phyloP scores from a whole-genome alignment of 2,113 vertebrate genomes.

The Hymenochirus boettgeri region DNA sequence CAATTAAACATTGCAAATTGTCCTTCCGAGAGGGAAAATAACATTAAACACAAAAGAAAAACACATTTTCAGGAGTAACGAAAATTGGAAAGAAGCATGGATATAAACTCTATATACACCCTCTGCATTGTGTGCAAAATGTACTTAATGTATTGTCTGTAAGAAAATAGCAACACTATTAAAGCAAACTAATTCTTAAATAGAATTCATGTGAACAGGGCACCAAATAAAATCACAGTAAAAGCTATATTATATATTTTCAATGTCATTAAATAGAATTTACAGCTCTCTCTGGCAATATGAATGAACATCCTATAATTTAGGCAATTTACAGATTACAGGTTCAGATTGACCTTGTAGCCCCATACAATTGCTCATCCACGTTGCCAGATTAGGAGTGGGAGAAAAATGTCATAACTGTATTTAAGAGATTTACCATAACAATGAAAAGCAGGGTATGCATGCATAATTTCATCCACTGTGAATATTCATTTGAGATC shows the following conservation, averaged over 20 bases:
- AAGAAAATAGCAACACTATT: background rate
- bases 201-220: background rate
- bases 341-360: slow-evolving; percentile 82
- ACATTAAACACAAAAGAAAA: slow-evolving; percentile 4
- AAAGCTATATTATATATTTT: slow-evolving; percentile 75
- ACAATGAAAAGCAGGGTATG: slow-evolving; percentile 72
- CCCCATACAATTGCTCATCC: slow-evolving; percentile 78
- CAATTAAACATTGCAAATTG: slow-evolving; percentile 18
- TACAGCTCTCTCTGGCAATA: slow-evolving; percentile 77
- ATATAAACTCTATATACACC: background rate
- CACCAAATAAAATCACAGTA: slow-evolving; percentile 48
- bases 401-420: slow-evolving; percentile 79
- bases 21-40: slow-evolving; percentile 1
- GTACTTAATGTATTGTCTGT: background rate
- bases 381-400: slow-evolving; percentile 69
- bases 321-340: slow-evolving; percentile 86
- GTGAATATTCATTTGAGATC: slow-evolving; percentile 57
- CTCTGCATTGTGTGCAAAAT: background rate
- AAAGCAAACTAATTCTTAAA: background rate
- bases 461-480: slow-evolving; percentile 70
- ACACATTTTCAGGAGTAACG: slow-evolving; percentile 2
- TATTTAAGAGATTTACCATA: slow-evolving; percentile 79
- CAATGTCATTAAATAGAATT: slow-evolving; percentile 70
- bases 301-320: slow-evolving; percentile 86
- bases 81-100: background rate